Conservation (phyloP, 2,113 vertebrate genomes). For the Cynocephalus volans region DNA sequence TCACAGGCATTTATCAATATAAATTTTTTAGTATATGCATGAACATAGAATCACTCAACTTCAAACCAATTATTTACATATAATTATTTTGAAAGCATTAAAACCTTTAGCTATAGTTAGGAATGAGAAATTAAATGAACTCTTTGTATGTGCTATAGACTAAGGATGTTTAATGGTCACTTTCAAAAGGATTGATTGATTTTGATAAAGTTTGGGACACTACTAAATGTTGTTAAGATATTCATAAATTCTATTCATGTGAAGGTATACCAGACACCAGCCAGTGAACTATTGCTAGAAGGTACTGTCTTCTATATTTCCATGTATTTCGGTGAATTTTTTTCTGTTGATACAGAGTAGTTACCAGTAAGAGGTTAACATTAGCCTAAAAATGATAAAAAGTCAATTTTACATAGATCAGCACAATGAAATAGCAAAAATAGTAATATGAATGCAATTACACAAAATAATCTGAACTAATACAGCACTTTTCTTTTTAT, state of each 20-base stretch:
- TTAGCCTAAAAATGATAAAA: conserved; percentile 56
- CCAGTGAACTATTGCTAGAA: background rate
- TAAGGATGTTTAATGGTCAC: conserved; percentile 39
- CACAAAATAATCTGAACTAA: background rate
- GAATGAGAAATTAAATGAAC: conserved; percentile 28
- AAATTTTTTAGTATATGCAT: background rate
- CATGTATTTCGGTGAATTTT: conserved; percentile 10
- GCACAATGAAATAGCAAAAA: conserved; percentile 42
- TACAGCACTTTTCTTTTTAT: conserved; percentile 61
- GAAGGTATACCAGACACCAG: background rate
- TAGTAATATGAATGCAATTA: conserved; percentile 59
- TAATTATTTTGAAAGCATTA: conserved; percentile 53
- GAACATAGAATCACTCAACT: conserved; percentile 1
- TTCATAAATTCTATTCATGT: background rate
- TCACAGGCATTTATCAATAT: background rate
- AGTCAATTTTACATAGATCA: conserved; percentile 13
- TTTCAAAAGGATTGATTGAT: conserved; percentile 46
- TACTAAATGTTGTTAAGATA: background rate
- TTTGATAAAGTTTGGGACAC: conserved; percentile 38
- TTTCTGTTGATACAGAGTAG: background rate
- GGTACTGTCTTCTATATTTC: background rate
- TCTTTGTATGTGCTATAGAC: background rate
- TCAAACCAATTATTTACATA: conserved; percentile 25
- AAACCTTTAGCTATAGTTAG: background rate
- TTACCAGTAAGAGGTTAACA: background rate